Base-by-base conservation (phyloP, 1,140 invertebrate species). In the Musca vetustissima region DNA sequence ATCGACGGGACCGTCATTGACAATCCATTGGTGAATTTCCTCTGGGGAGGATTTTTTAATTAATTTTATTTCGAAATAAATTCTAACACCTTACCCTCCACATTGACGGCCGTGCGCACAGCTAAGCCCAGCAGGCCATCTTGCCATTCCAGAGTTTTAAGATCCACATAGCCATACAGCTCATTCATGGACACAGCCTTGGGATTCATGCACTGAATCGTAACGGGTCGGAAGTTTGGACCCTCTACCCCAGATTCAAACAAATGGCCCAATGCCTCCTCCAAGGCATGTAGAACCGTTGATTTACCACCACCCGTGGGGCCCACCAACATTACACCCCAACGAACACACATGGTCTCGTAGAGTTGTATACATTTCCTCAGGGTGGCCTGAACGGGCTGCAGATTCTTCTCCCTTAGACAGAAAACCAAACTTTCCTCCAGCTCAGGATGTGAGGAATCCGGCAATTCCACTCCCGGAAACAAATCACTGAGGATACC, bases 291-390 rank as follows among this genome's bases (percentile, higher is more conserved):
- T 19, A 83, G 76, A 57, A 92, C 88, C 9, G 89, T 87, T 0
- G 90, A 90, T 82, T 95, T 95, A 4, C 92, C 92, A 1, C 92
- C 89, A 50, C 92, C 92, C 0, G 95, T 94, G 2, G 93, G 91
- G 7, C 96, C 95, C 11, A 97, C 94, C 25, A 96, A 85, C 93
- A 97, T 97, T 19, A 97, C 94, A 21, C 95, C 95, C 87, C 96
- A 95, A 36, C 95, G 86, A 1, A 97, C 94, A 74, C 92, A 89
- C 92, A 97, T 93, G 52, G 94, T 97, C 82, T 97, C 94, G 76
- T 95, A 93, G 11, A 96, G 83, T 81, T 94, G 92, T 50, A 93
- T 90, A 24, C 91, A 89, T 86, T 97, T 97, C 28, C 87, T 83
- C 21, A 94, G 86, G 57, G 89, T 88, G 65, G 88, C 88, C 1